These are phyloP conservation scores for Hydropsyche tenuis DNA, from an alignment of 1,140 invertebrate genomes.

Conservation along the genomic window DNA sequence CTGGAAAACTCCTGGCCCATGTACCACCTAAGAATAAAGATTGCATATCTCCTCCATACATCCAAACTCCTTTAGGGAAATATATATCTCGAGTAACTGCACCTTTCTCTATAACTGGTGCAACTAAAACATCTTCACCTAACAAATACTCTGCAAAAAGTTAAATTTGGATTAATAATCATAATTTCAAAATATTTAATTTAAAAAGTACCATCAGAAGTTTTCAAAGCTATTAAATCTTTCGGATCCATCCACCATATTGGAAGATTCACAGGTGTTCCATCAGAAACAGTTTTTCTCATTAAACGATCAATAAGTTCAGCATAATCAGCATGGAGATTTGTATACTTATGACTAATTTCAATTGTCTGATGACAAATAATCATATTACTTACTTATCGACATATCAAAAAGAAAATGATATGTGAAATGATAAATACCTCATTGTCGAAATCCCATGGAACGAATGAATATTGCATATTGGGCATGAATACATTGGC, in stretches of 20 bases:
- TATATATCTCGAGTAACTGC: slow-evolving; percentile 75
- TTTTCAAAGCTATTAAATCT: slow-evolving; percentile 68
- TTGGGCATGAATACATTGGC: slow-evolving; percentile 85
- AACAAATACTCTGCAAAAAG: slow-evolving; percentile 77
- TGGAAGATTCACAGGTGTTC: slow-evolving; percentile 82
- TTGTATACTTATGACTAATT: slow-evolving; percentile 71
- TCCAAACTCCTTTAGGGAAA: slow-evolving; percentile 76
- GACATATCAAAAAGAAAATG: slow-evolving; percentile 7
- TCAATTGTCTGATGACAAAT: slow-evolving; percentile 63
- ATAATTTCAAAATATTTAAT: neutral
- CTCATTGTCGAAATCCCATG: slow-evolving; percentile 85
- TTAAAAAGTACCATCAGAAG: slow-evolving; percentile 67
- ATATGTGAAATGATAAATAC: slow-evolving; percentile 51
- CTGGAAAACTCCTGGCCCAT: slow-evolving; percentile 72
- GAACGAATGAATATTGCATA: slow-evolving; percentile 86
- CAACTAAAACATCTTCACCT: slow-evolving; percentile 84
- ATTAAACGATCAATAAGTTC: slow-evolving; percentile 69
- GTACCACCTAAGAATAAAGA: slow-evolving; percentile 64
- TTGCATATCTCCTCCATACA: slow-evolving; percentile 61
- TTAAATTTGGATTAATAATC: neutral
- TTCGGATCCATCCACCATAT: slow-evolving; percentile 90
- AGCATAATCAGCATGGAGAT: slow-evolving; percentile 73
- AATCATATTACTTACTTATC: slow-evolving; percentile 38
- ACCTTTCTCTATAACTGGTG: slow-evolving; percentile 77
- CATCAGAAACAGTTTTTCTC: slow-evolving; percentile 65